Evolutionary conservation across 2,888 invertebrate species (phyloP).

Genomic region (Cybosia mesomella): DNA sequence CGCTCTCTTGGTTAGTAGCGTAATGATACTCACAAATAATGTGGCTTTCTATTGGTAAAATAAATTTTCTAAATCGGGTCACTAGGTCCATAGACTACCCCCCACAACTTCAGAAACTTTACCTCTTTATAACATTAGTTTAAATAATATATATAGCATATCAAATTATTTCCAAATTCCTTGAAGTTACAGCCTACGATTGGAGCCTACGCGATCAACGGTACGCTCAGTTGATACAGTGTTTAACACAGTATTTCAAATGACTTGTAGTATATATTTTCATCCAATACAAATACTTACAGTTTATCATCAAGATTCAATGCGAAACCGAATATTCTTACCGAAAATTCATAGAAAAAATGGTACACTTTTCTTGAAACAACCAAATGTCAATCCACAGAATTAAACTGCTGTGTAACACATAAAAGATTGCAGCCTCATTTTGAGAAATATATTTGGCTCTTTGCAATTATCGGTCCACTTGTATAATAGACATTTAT

Average conservation of each 20-base stretch:
- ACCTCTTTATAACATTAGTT: too few species aligned
- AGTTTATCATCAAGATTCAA: background rate
- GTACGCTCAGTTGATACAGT: background rate
- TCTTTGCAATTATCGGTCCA: slow-evolving; percentile 3
- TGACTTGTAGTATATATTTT: background rate
- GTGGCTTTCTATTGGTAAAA: too few species aligned
- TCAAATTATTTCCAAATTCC: background rate
- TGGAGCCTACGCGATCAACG: background rate
- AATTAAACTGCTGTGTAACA: slow-evolving; percentile 34
- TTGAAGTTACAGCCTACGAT: background rate
- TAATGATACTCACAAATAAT: too few species aligned
- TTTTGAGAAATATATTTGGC: slow-evolving; percentile 39
- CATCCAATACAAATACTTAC: background rate
- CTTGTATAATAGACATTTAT: slow-evolving; percentile 32
- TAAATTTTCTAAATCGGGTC: too few species aligned
- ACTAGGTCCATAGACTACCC: too few species aligned
- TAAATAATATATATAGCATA: background rate
- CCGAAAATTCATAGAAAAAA: slow-evolving; percentile 42
- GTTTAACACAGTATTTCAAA: slow-evolving; percentile 2
- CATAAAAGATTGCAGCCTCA: slow-evolving; percentile 33
- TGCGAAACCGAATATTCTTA: slow-evolving; percentile 24
- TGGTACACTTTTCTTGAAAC: slow-evolving; percentile 30
- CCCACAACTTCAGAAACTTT: too few species aligned
- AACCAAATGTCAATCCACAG: slow-evolving; percentile 39
- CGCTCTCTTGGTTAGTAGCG: too few species aligned